Evolutionary conservation across 2,797 vertebrate species (phyloP), one percentile per base, ranked within the genome.

Genomic region (Peromyscus attwateri): DNA sequence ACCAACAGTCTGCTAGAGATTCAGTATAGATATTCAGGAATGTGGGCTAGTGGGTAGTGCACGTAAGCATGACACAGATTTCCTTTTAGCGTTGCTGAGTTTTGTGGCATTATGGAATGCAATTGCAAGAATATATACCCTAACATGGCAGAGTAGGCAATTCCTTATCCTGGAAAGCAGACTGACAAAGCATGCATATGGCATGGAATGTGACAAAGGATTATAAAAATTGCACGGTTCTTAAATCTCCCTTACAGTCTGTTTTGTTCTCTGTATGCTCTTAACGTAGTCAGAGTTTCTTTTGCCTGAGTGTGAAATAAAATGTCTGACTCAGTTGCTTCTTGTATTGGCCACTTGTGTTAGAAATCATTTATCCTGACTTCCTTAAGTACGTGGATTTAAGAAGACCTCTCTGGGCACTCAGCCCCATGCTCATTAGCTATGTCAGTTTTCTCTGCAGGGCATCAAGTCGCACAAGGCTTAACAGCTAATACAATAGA

Each of bases 241-340:
- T 70, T 92, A 66, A 88, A 75, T 94, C 34, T 79, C 55, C 34
- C 37, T 55, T 64, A 49, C 75, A 73, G 14, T 92, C 52, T 95
- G 4, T 27, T 77, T 87, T 93, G 8, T 85, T 91, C 64, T 83
- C 27, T 70, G 57, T 34, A 34, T 43, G 34, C 7, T 71, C 21
- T 94, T 89, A 57, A 71, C 79, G 7, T 62, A 84, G 14, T 62
- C 29, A 80, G 37, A 62, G 8, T 81, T 89, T 87, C 21, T n/a
- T 64, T 46, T 73, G 19, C 73, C 31, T 79, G 12, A 46, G 6
- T 62, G 29, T 87, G 88, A 93, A 34, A 1, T 55, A 37, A 92
- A 52, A 49, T 7, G 14, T 89, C 40, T 79, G 70, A 87, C 60
- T 5, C 23, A 46, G 27, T 23, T 31, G 17, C 3, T 87, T 84